A percentile compares a stretch with the other conserved stretches of the same genome.
These are phyloP conservation scores for Tetramorium bicarinatum DNA, from an alignment of 2,888 invertebrate genomes.

Conservation along the genomic window DNA sequence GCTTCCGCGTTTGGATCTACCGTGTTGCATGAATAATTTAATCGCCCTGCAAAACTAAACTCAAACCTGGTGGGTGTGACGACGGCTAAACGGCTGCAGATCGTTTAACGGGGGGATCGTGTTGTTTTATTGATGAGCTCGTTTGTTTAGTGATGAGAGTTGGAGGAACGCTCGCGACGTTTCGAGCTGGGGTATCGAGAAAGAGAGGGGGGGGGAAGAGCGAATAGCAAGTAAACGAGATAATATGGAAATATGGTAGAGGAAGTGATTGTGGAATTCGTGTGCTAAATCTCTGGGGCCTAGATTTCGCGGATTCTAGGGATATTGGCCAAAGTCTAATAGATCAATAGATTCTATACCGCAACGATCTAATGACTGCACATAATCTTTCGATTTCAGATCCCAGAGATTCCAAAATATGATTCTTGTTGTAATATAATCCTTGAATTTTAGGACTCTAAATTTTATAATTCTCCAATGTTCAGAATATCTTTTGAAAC, in stretches of 20 bases:
- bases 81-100: constrained; percentile 28
- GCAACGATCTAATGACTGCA: neutral
- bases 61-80: constrained; percentile 23
- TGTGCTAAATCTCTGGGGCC: constrained; percentile 24
- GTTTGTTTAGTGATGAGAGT: constrained; percentile 39
- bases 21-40: constrained; percentile 52
- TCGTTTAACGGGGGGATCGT: constrained; percentile 32
- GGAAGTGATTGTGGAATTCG: constrained; percentile 40
- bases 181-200: neutral
- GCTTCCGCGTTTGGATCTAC: constrained; percentile 15
- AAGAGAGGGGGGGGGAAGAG: neutral
- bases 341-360: constrained; percentile 9
- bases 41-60: constrained; percentile 27
- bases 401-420: constrained; percentile 20
- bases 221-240: neutral
- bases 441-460: constrained; percentile 8
- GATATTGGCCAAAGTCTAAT: neutral
- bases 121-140: constrained; percentile 53
- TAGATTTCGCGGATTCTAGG: neutral
- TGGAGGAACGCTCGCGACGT: constrained; percentile 3
- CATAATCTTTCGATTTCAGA: constrained; percentile 3
- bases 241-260: constrained; percentile 37
- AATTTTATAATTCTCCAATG: neutral
- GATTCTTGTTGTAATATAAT: neutral
- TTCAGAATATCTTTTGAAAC: neutral